Evolutionary conservation across 1,140 invertebrate genomes (phyloP).

Genomic region (Orius insidiosus): DNA sequence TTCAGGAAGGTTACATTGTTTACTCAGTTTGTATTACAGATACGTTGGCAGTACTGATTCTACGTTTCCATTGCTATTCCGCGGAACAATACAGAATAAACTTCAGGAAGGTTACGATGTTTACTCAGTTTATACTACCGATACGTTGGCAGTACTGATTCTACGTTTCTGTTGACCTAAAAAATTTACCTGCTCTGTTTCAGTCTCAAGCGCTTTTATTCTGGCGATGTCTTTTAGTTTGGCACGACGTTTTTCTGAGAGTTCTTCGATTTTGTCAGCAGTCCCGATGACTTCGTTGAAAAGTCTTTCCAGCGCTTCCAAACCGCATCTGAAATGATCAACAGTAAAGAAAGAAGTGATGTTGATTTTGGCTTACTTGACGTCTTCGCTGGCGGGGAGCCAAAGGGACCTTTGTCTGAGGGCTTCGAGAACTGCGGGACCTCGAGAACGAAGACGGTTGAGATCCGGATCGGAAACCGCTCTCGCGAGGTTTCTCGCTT

Average conservation of each 20-base stretch:
- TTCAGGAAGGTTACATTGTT: too few relatives aligned
- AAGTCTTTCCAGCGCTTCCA: slow-evolving; percentile 29
- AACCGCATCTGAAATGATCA: slow-evolving; percentile 20
- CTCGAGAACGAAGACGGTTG: slow-evolving; percentile 30
- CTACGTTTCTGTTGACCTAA: neutral
- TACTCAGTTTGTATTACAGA: too few relatives aligned
- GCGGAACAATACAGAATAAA: too few relatives aligned
- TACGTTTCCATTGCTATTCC: too few relatives aligned
- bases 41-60: too few relatives aligned
- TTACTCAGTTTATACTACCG: too few relatives aligned
- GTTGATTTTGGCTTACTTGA: slow-evolving; percentile 20
- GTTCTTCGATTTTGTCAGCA: slow-evolving; percentile 32
- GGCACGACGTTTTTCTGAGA: slow-evolving; percentile 33
- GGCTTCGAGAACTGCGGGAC: slow-evolving; percentile 27
- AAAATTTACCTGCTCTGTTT: slow-evolving; percentile 31
- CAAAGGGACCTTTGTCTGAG: slow-evolving; percentile 31
- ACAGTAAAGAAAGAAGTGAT: neutral
- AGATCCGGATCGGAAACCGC: slow-evolving; percentile 33
- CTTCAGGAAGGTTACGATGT: too few relatives aligned
- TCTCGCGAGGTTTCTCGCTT: slow-evolving; percentile 25
- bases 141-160: too few relatives aligned
- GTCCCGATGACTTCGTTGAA: slow-evolving; percentile 34
- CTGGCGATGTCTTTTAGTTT: slow-evolving; percentile 32
- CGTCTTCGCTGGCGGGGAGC: slow-evolving; percentile 26
- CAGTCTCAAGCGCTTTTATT: slow-evolving; percentile 33